Evolutionary conservation across 2,888 invertebrate species (phyloP), one percentile per base, ranked within the genome.

Genomic region (Drosophila cognata): DNA sequence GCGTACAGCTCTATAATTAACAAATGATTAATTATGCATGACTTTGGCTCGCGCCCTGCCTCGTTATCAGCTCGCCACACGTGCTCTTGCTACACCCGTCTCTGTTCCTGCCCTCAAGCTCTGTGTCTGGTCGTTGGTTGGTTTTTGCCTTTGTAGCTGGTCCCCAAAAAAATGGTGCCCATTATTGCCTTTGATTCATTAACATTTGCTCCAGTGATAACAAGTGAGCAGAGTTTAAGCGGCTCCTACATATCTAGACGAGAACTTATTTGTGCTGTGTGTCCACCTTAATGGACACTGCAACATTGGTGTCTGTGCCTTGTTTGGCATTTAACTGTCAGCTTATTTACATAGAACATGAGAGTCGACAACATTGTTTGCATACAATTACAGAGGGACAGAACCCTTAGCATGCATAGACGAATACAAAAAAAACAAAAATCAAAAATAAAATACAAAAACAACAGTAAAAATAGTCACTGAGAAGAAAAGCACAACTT

Each of bases 311-410:
- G 61, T 67, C 62, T 71, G 69, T 63, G 81, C 59, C 79, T 76
- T 80, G 87, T 73, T 88, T 80, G 73, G 70, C 80, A 86, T 84
- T 86, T 80, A 76, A 76, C 79, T 79, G 84, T 77, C 78, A 74
- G 73, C 81, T 81, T 89, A 90, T 90, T 90, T 90, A 81, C 90
- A 89, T 89, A 89, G 84, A 88, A 89, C 89, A 89, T 78, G 89
- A 80, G 84, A 89, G 78, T 75, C 80, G 60, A 65, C 73, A 77
- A 69, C 81, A 84, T 79, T 88, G 91, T 91, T 90, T 91, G 89
- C 90, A 90, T 90, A 88, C 82, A 87, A 82, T 81, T 89, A 88
- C 88, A 74, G 28, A 74, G 74, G 51, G 70, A 69, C 13, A 46
- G 28, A 38, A 21, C 64, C 63, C 46, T 70, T 60, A 33, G 71